phyloP scores from a whole-genome alignment of 23 tunicate genomes.

The Ciona savignyi region DNA sequence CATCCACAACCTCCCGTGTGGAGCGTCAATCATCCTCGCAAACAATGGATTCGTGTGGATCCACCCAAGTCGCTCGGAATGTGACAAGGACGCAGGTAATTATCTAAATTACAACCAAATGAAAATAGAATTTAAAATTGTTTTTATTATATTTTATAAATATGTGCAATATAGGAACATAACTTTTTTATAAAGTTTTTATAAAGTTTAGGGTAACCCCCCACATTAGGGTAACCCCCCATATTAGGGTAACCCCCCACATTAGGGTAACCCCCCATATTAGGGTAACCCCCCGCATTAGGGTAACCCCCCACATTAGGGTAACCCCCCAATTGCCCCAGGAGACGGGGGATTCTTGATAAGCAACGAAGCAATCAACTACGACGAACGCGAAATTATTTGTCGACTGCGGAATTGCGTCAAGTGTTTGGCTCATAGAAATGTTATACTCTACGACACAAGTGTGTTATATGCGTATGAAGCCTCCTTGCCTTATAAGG shows the following conservation, averaged over 20 bases:
- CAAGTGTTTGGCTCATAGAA: slow-evolving; percentile 43
- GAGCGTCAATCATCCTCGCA: slow-evolving; percentile 79
- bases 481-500: slow-evolving; percentile 67
- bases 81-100: not conserved
- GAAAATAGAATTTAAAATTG: no score
- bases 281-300: no score
- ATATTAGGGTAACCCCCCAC: no score
- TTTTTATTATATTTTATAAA: no score
- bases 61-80: not conserved
- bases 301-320: not conserved
- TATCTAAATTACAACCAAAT: not conserved
- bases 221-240: no score
- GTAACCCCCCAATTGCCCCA: slow-evolving; percentile 2
- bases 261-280: no score
- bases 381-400: slow-evolving; percentile 86
- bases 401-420: slow-evolving; percentile 88
- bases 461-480: slow-evolving; percentile 84
- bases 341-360: slow-evolving; percentile 92
- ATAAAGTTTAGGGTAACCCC: no score
- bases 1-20: slow-evolving; percentile 85
- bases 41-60: slow-evolving; percentile 95
- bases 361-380: slow-evolving; percentile 50
- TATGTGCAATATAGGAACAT: no score
- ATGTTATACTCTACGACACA: slow-evolving; percentile 93
- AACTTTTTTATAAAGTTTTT: no score